A percentile compares a stretch with the other conserved stretches of the same genome.
Evolutionary conservation across 2,113 vertebrate genomes (phyloP).

Genomic region (Ursus arctos): DNA sequence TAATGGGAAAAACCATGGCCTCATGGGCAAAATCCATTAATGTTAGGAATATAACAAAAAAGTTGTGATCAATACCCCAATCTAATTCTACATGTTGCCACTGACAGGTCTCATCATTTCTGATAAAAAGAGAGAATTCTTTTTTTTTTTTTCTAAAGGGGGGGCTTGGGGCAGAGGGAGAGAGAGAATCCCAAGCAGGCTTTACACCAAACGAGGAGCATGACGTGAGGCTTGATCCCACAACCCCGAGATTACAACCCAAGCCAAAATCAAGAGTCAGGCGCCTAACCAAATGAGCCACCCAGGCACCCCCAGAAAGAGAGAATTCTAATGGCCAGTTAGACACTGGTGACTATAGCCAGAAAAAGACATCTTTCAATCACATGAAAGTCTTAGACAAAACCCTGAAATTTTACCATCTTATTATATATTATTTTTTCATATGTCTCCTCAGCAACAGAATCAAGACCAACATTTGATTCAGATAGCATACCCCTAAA

Average conservation of each 20-base stretch:
- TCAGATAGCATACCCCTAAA: neutral
- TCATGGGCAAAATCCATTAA: neutral
- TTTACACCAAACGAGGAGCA: neutral
- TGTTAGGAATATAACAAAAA: neutral
- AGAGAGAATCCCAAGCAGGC: neutral
- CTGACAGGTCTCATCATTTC: neutral
- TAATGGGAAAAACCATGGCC: neutral
- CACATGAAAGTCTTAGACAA: neutral
- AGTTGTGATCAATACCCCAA: neutral
- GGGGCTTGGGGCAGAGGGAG: too few species aligned
- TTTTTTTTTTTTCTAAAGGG: neutral
- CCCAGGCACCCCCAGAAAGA: neutral
- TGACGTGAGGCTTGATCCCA: neutral
- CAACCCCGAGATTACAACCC: neutral
- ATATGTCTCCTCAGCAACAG: neutral
- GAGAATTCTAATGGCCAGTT: neutral
- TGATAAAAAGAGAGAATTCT: neutral
- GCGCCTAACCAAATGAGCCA: neutral
- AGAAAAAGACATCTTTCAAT: neutral
- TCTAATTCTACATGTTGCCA: neutral
- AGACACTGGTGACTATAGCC: neutral
- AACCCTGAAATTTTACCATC: neutral
- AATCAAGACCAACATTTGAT: neutral
- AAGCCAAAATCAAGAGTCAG: neutral
- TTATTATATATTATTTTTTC: constrained; percentile 1